These are phyloP conservation scores for Xenops minutus DNA, from an alignment of 2,797 vertebrate species.

Conservation along the genomic window DNA sequence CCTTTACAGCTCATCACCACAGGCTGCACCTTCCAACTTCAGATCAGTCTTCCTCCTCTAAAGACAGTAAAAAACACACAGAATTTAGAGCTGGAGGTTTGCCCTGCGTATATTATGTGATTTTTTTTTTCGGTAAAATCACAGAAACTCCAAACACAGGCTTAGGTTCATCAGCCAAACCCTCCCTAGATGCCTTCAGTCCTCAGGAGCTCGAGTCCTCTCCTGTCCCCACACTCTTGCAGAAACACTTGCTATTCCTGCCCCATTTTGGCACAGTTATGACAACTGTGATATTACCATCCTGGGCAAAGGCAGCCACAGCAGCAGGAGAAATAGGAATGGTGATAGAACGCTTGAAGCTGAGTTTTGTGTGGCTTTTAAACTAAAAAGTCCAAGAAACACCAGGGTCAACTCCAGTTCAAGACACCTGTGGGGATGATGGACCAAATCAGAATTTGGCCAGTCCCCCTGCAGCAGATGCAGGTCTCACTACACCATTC, in stretches of 20 bases:
- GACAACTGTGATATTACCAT: background rate
- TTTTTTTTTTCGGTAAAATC: background rate
- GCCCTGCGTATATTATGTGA: fast-evolving
- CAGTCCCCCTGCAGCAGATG: background rate
- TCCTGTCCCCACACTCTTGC: background rate
- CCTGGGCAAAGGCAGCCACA: background rate
- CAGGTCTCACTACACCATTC: background rate
- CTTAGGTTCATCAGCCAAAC: background rate
- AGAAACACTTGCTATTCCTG: background rate
- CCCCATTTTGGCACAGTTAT: background rate
- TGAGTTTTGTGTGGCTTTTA: fast-evolving
- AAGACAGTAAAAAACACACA: background rate
- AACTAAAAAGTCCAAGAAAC: background rate
- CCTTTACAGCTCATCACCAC: background rate
- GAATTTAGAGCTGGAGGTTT: background rate
- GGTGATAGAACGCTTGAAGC: background rate
- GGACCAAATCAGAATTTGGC: background rate
- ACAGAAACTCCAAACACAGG: fast-evolving
- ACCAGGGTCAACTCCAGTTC: background rate
- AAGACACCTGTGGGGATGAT: background rate
- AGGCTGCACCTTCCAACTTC: background rate
- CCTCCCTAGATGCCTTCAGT: background rate
- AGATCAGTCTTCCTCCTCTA: background rate
- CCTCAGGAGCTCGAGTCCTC: background rate
- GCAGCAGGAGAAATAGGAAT: background rate